Evolutionary conservation across 2,888 invertebrate species (phyloP).

Genomic region (Boloria selene): DNA sequence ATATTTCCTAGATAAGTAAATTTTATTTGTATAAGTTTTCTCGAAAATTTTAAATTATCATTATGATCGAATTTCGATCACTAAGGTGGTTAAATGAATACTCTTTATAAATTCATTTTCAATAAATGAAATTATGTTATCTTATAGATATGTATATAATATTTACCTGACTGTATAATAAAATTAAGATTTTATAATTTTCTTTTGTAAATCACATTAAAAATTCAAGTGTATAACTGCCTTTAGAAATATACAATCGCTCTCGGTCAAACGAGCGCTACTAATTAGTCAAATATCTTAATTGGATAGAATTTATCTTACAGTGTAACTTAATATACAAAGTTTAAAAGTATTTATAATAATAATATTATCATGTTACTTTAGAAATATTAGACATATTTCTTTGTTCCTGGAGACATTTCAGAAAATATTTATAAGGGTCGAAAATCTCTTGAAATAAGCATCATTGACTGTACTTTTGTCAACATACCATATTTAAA

Average conservation of each 20-base stretch:
- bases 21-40: too few relatives aligned
- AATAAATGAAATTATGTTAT: too few relatives aligned
- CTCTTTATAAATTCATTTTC: too few relatives aligned
- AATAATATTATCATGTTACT: background rate
- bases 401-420: background rate
- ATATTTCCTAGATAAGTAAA: too few relatives aligned
- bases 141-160: too few relatives aligned
- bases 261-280: slow-evolving; percentile 58
- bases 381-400: too few relatives aligned
- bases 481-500: too few relatives aligned
- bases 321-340: slow-evolving; percentile 17
- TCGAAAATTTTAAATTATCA: too few relatives aligned
- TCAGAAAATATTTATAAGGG: background rate
- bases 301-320: slow-evolving; percentile 49
- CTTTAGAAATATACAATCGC: slow-evolving; percentile 42
- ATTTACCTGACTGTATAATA: too few relatives aligned
- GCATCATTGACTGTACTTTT: background rate
- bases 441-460: background rate
- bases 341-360: background rate
- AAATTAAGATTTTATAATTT: too few relatives aligned
- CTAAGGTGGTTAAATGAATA: too few relatives aligned
- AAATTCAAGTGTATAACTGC: slow-evolving; percentile 31
- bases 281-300: slow-evolving; percentile 64
- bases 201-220: background rate
- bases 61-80: too few relatives aligned